These are phyloP conservation scores for Cartodere bifasciata DNA, from an alignment of 2,888 invertebrate species.

Conservation along the genomic window DNA sequence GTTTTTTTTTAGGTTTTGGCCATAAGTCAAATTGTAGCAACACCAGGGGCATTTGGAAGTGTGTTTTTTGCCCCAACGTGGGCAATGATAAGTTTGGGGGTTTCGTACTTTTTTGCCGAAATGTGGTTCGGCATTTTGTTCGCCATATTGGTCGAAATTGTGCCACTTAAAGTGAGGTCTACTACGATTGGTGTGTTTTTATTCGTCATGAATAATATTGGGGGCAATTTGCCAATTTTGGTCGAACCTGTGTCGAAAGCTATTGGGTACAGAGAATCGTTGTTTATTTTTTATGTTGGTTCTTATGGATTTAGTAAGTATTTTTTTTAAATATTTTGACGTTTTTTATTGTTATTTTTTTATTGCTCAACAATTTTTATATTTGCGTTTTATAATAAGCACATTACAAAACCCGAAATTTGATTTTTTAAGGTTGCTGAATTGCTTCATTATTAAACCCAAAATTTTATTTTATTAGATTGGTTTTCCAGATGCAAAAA, in stretches of 20 bases:
- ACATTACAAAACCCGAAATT: too few relatives aligned
- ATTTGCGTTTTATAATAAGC: too few relatives aligned
- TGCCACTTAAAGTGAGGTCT: slow-evolving; percentile 67
- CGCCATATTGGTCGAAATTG: slow-evolving; percentile 80
- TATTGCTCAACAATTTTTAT: too few relatives aligned
- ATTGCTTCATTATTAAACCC: too few relatives aligned
- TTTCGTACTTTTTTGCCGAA: slow-evolving; percentile 83
- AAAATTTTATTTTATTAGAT: too few relatives aligned
- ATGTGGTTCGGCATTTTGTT: slow-evolving; percentile 93
- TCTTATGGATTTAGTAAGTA: slow-evolving; percentile 74
- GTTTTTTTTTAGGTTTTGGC: too few relatives aligned
- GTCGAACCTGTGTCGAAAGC: slow-evolving; percentile 74
- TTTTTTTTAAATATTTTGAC: slow-evolving; percentile 1
- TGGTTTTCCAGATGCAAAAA: too few relatives aligned
- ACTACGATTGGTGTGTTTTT: slow-evolving; percentile 78
- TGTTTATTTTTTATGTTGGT: slow-evolving; percentile 82
- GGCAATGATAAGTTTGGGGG: slow-evolving; percentile 79
- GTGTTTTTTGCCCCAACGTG: slow-evolving; percentile 69
- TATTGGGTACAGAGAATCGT: slow-evolving; percentile 70
- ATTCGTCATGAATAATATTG: slow-evolving; percentile 88
- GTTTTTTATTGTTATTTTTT: too few relatives aligned
- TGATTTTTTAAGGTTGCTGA: too few relatives aligned
- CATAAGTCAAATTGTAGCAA: slow-evolving; percentile 70
- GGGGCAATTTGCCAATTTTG: slow-evolving; percentile 77
- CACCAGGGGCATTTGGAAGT: slow-evolving; percentile 75